Conservation (phyloP, 2,113 vertebrate genomes). For the Ciconia maguari region DNA sequence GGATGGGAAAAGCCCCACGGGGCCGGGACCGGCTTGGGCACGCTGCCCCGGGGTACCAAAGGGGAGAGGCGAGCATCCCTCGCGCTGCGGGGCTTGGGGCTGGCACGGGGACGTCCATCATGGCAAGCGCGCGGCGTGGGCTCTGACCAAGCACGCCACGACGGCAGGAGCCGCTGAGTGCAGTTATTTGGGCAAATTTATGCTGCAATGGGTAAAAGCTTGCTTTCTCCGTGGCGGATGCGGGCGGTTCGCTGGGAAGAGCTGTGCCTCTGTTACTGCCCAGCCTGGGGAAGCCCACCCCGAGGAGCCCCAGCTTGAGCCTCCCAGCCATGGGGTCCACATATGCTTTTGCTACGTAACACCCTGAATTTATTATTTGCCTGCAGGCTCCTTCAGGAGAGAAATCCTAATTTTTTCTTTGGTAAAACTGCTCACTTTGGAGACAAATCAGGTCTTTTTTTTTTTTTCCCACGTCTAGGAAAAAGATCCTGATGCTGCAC, state of each 20-base stretch:
- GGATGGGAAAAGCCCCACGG: neutral
- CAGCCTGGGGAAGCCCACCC: neutral
- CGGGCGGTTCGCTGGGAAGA: neutral
- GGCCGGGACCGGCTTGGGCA: rapidly evolving
- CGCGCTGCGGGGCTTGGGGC: rapidly evolving
- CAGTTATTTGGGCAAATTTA: neutral
- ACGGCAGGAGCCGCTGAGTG: neutral
- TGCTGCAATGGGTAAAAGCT: neutral
- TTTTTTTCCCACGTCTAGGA: too few species aligned
- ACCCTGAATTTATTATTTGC: neutral
- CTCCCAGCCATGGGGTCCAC: neutral
- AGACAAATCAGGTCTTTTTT: neutral
- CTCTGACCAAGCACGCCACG: rapidly evolving
- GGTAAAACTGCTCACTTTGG: neutral
- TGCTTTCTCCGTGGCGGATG: neutral
- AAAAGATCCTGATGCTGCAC: neutral
- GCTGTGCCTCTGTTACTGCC: too few species aligned
- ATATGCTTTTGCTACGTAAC: rapidly evolving
- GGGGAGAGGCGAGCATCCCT: neutral
- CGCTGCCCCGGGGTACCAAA: neutral
- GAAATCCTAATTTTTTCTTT: neutral
- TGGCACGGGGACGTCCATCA: neutral
- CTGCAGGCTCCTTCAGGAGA: neutral
- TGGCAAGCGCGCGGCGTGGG: rapidly evolving
- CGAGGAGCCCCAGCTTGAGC: neutral